These are phyloP conservation scores for Spongilla lacustris DNA, from an alignment of 37 sponge, comb jelly and placozoan species.

Conservation along the genomic window DNA sequence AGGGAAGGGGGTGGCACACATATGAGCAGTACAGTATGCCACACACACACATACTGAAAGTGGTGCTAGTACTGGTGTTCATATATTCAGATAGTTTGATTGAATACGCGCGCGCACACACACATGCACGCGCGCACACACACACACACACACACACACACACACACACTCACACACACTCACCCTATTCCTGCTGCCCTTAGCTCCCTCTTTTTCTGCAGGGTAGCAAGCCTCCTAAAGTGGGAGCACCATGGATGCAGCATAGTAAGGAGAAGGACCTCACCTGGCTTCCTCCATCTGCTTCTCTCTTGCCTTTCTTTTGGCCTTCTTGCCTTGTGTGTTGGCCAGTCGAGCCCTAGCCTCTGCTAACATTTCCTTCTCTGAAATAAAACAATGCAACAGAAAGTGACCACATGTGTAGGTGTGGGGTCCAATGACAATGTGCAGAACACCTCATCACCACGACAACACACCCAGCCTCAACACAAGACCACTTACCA, in stretches of 20 bases:
- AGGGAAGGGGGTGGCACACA: background rate
- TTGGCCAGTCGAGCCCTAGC: constrained; percentile 98
- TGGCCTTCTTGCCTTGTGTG: constrained; percentile 99
- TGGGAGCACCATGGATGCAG: too few species aligned
- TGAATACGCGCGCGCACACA: background rate
- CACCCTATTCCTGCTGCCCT: constrained; percentile 95
- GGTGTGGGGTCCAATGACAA: too few species aligned
- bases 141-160: constrained; percentile 16
- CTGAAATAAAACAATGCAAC: constrained; percentile 54
- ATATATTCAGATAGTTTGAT: too few species aligned
- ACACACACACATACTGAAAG: background rate
- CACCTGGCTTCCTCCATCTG: constrained; percentile 96
- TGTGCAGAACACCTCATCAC: too few species aligned
- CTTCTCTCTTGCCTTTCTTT: constrained; percentile 98
- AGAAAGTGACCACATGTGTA: too few species aligned
- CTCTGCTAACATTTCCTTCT: constrained; percentile 99
- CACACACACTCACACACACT: constrained; percentile 6
- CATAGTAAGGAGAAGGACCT: too few species aligned
- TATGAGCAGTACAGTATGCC: too few species aligned
- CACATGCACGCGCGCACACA: background rate
- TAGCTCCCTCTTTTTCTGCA: constrained; percentile 94
- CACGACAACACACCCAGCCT: too few species aligned
- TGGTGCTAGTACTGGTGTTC: too few species aligned
- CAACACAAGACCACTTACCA: too few species aligned
- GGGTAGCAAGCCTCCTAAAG: constrained; percentile 84